phyloP scores from a whole-genome alignment of 2,113 vertebrate genomes.

The Thunnus maccoyii region DNA sequence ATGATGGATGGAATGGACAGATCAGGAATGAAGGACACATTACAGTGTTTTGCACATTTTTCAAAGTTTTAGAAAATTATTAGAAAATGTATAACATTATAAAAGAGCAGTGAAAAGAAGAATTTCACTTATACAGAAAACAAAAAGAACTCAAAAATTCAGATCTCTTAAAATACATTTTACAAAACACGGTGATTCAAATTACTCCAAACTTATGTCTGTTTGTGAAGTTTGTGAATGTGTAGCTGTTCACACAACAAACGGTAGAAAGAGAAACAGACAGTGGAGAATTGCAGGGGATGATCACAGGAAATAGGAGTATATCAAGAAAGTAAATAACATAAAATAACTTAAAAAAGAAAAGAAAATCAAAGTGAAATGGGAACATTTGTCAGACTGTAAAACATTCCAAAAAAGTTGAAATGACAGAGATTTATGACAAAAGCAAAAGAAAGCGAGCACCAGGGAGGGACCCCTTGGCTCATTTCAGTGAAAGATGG shows the following conservation, averaged over 20 bases:
- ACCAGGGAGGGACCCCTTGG: constrained; percentile 2
- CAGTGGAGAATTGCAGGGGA: too few species aligned
- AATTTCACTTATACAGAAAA: too few species aligned
- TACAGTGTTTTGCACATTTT: too few species aligned
- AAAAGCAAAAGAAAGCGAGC: constrained; percentile 25
- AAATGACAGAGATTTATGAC: constrained; percentile 3
- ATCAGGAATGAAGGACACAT: too few species aligned
- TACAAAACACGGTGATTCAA: too few species aligned
- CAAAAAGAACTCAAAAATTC: too few species aligned
- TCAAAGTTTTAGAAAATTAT: too few species aligned
- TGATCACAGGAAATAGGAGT: background rate
- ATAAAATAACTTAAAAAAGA: background rate
- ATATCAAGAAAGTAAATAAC: background rate
- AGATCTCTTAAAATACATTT: too few species aligned
- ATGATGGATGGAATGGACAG: too few species aligned
- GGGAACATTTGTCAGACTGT: background rate
- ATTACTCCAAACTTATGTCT: too few species aligned
- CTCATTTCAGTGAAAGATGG: constrained; percentile 63
- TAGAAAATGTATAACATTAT: too few species aligned
- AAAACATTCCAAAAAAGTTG: background rate
- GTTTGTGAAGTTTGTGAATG: background rate
- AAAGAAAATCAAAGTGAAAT: background rate
- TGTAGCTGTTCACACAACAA: background rate
- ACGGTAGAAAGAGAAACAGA: background rate
- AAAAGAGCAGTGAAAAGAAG: too few species aligned